Evolutionary conservation across 1,140 invertebrate genomes (phyloP).

Genomic region (Lepidurus arcticus): DNA sequence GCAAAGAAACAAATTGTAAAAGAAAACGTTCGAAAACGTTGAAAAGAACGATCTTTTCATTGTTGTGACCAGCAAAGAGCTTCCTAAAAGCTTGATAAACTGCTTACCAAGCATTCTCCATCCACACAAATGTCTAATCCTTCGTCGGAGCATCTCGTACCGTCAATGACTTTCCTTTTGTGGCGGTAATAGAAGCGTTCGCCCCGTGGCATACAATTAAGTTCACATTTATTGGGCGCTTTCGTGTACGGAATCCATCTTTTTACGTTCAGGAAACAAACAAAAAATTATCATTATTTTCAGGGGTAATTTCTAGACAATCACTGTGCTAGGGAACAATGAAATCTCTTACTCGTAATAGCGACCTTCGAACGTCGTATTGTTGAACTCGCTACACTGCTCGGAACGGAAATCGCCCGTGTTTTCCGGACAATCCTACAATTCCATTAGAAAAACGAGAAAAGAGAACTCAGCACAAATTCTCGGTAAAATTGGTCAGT

Average conservation of each 20-base stretch:
- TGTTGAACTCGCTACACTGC: conserved; percentile 77
- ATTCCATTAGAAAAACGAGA: background rate
- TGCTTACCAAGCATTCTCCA: conserved; percentile 76
- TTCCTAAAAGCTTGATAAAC: background rate
- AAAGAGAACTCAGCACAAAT: background rate
- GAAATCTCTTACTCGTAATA: conserved; percentile 62
- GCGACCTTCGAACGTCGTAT: conserved; percentile 64
- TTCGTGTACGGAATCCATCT: conserved; percentile 83
- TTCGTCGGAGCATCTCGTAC: conserved; percentile 78
- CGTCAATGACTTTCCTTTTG: conserved; percentile 75
- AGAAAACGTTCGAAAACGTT: background rate
- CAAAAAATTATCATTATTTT: conserved; percentile 28
- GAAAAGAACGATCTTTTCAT: background rate
- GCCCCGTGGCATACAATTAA: conserved; percentile 89
- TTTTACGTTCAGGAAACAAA: too few relatives aligned
- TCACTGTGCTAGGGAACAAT: background rate
- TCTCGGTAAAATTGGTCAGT: background rate
- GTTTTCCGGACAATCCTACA: conserved; percentile 63
- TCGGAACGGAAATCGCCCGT: conserved; percentile 73
- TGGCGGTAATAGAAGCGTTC: conserved; percentile 90
- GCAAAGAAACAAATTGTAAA: background rate
- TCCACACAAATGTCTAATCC: conserved; percentile 83
- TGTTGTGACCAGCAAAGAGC: background rate
- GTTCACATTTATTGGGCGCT: conserved; percentile 80
- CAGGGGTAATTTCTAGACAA: conserved; percentile 29